phyloP scores from a whole-genome alignment of 2,113 vertebrate species.

The Neodon shergylaensis region DNA sequence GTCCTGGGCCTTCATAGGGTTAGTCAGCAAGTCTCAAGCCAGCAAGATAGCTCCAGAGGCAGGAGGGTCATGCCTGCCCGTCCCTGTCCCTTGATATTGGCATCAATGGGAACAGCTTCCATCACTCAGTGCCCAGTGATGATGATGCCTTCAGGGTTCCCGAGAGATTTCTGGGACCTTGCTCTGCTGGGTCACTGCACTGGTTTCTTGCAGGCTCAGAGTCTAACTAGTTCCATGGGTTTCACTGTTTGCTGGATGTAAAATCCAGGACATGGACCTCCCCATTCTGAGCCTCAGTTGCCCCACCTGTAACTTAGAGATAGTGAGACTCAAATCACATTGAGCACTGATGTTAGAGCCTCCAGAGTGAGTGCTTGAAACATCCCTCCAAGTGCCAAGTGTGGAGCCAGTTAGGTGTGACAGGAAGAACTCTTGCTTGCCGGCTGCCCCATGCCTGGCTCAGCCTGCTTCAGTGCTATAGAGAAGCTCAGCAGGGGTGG shows the following conservation, averaged over 20 bases:
- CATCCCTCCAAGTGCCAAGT: not conserved
- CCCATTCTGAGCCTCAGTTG: not conserved
- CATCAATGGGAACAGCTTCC: not conserved
- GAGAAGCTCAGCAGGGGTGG: not conserved
- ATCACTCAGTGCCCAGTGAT: not conserved
- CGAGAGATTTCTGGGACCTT: not conserved
- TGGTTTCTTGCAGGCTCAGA: not conserved
- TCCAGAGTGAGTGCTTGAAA: not conserved
- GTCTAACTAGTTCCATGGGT: not conserved
- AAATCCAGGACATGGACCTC: not conserved
- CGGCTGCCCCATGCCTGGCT: not conserved
- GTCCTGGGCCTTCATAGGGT: not conserved
- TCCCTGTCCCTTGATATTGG: not conserved
- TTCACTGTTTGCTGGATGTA: not conserved
- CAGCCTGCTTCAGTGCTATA: not conserved
- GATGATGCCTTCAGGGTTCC: not conserved
- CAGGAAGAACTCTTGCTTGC: accelerated
- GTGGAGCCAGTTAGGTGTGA: not conserved
- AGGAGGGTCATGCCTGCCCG: not conserved
- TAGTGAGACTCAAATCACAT: not conserved
- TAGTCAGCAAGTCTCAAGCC: not conserved
- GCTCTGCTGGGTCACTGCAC: not conserved
- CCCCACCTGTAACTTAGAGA: not conserved
- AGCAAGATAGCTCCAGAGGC: not conserved
- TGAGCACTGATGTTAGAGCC: not conserved